Base-by-base conservation (phyloP, 2,797 vertebrate species). In the Chiloscyllium punctatum region DNA sequence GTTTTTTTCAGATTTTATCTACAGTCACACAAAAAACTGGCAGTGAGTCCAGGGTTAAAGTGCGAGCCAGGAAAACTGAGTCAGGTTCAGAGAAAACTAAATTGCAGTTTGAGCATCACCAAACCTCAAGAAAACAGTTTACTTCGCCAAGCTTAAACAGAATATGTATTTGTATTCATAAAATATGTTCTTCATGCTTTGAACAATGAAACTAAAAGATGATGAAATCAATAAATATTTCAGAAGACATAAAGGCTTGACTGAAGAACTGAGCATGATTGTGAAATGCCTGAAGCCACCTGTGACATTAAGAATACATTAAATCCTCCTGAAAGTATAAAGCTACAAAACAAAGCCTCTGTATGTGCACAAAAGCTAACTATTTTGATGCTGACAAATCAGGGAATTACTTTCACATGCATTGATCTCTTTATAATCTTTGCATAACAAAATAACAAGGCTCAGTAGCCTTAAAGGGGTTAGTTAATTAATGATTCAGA, bases 291-390 rank as follows among this genome's bases (percentile, higher is more conserved):
- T 96, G 95, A 95, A 97, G 96, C 95, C 96, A 96, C 96, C 96
- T 96, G 95, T 96, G 96, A 96, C 97, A 97, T 97, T 97, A 96
- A 96, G 97, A 97, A 97, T 97, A 97, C 97, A 97, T 96, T 96
- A 97, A 96, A 97, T 96, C 95, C 95, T 87, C 96, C 33, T 87
- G 95, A 97, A 96, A 97, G 96, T 96, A 88, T 96, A 96, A 97
- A 11, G 77, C 96, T 96, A 96, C 96, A 95, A 96, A 95, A 96
- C 96, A 96, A 96, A 91, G 95, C 33, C 95, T 25, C 0, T 95
- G 92, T 6, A 0, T 94, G 95, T 72, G 27, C 42, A 27, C 71
- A 33, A 15, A 53, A 96, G 95, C 95, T 95, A 96, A 96, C 96
- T 96, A 96, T 96, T 96, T 96, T 96, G 96, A 88, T 91, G 96